Percentiles rank a stretch among this genome's conserved stretches.
phyloP scores from a whole-genome alignment of 2,797 vertebrate species.

The Philypnodon macrostomus region DNA sequence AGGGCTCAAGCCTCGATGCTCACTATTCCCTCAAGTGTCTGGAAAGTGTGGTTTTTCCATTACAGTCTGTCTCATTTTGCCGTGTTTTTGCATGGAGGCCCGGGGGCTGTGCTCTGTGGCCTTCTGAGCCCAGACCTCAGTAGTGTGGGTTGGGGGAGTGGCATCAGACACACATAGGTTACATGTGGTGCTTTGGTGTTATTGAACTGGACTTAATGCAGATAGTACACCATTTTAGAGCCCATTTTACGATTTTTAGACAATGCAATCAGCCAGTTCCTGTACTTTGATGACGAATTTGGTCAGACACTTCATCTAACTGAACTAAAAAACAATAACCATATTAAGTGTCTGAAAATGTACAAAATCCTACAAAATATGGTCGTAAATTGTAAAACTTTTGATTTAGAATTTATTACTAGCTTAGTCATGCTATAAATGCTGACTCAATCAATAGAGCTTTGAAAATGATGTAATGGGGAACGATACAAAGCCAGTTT shows the following conservation, averaged over 20 bases:
- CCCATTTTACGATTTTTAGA: too few species aligned
- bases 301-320: too few species aligned
- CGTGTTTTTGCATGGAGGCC: conserved; percentile 72
- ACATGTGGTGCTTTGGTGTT: conserved; percentile 53
- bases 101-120: conserved; percentile 42
- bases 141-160: conserved; percentile 17
- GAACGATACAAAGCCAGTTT: too few species aligned
- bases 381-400: too few species aligned
- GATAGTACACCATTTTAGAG: too few species aligned
- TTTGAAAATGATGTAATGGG: neutral
- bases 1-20: conserved; percentile 69
- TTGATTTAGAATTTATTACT: too few species aligned
- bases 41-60: conserved; percentile 75
- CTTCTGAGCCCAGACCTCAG: conserved; percentile 36
- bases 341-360: too few species aligned
- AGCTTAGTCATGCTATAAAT: conserved; percentile 10
- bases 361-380: too few species aligned
- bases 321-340: too few species aligned
- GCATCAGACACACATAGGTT: conserved; percentile 55
- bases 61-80: conserved; percentile 68
- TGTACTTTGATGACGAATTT: too few species aligned
- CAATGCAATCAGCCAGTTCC: too few species aligned
- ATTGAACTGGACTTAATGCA: conserved; percentile 38
- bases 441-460: neutral
- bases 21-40: conserved; percentile 81